phyloP scores from a whole-genome alignment of 2,113 vertebrate genomes.

The Phoenicopterus ruber region DNA sequence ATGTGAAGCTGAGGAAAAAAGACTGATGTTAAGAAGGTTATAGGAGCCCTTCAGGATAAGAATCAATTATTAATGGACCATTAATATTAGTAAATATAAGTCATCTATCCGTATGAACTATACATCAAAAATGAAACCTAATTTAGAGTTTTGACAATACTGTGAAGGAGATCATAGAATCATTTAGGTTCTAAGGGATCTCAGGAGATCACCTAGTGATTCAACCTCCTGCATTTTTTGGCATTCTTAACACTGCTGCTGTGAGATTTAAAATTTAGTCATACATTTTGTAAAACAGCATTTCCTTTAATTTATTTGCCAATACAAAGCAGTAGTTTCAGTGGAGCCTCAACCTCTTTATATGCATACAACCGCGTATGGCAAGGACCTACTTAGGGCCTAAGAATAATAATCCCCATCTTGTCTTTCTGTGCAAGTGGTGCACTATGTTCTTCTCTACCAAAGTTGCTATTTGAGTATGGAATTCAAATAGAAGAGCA shows the following conservation, averaged over 20 bases:
- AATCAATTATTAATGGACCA: background rate
- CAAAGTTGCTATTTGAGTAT: background rate
- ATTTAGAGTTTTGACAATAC: background rate
- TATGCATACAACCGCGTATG: rapidly evolving
- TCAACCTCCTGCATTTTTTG: background rate
- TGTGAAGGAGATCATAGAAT: background rate
- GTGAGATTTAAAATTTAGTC: rapidly evolving
- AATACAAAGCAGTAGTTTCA: background rate
- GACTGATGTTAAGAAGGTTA: background rate
- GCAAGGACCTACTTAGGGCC: background rate
- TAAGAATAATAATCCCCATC: background rate
- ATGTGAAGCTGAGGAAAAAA: background rate
- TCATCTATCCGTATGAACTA: background rate
- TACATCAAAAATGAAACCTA: background rate
- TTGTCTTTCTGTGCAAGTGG: background rate
- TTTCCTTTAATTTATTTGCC: background rate
- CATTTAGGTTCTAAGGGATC: background rate
- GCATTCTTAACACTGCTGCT: background rate
- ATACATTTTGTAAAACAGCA: background rate
- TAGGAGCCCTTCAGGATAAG: background rate
- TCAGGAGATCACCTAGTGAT: background rate
- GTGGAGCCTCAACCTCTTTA: background rate
- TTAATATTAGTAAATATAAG: background rate
- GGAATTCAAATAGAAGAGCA: background rate
- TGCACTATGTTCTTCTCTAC: background rate